Base-by-base conservation (phyloP, 92 coral and sea anemone species). In the Bergia sp. region DNA sequence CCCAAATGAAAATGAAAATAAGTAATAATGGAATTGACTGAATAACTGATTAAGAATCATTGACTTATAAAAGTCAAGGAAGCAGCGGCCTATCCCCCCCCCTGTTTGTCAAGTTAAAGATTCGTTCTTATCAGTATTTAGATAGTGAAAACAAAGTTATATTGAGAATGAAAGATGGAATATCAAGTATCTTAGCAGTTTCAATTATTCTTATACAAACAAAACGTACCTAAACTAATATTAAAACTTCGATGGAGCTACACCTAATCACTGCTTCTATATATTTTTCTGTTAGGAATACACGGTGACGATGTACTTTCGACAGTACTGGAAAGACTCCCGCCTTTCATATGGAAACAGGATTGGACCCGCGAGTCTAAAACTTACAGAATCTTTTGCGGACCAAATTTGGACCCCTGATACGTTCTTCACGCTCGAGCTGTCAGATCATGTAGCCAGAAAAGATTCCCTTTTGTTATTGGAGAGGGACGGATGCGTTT, bases 371-470 rank as follows among this genome's bases (percentile, higher is more conserved):
- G 84, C 61, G 2, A 76, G 85, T 43, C 82, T 89, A 37, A 89
- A 86, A 44, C 73, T 89, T 18, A 86, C 83, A 57, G 79, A 74
- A 58, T 58, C 83, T 1, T 82, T 82, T 73, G 77, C 41, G 4
- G 80, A 84, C 29, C 88, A 89, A 83, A 83, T 89, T 36, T 89
- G 91, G 91, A 66, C 75, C 29, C 91, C 91, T 64, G 91, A 89
- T 83, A 89, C 91, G 1, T 89, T 82, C 74, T 89, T 89, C 78
- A 82, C 79, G 20, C 80, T 82, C 47, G 91, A 89, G 53, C 43
- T 86, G 16, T 82, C 85, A 72, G 80, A 86, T 58, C 73, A 89
- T 42, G 36, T 89, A 61, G 69, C 79, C 40, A 89, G 88, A 45
- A 82, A 89, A 72, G 80, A 77, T 76, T 89, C 86, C 71, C 80